Evolutionary conservation across 2,797 vertebrate species (phyloP), one percentile per base, ranked within the genome.

Genomic region (Artibeus lituratus): DNA sequence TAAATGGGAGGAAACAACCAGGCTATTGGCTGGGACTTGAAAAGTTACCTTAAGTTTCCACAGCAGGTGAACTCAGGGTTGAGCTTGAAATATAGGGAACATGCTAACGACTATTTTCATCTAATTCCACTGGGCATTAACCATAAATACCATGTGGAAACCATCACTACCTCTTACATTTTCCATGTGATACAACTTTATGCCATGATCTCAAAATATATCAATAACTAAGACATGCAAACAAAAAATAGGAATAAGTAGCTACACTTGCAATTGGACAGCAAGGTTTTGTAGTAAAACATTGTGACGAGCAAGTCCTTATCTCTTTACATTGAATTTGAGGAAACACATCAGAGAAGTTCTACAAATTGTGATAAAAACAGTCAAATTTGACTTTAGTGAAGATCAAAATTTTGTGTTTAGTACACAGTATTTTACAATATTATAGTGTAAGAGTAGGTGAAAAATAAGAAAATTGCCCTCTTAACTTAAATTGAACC

Each of bases 301-400:
- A 73, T 22, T 44, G 90, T 44, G 42, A 47, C 11, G 35, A 81
- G 37, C 84, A 84, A 80, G 12, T 44, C 22, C 22, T 69, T 90
- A 11, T 86, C 11, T 53, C 29, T 87, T 93, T 80, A 24, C 2
- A 24, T 37, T 69, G 44, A 90, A 18, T 59, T 16, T 19, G 39
- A 91, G 15, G 24, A 91, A 91, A 85, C 12, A 57, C 5, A 39
- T 78, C 24, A 92, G 51, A 82, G 47, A 82, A 44, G 6, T 90
- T 92, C 39, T 80, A 57, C 21, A 85, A 94, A 91, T 69, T 70
- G 35, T 89, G 39, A 42, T 72, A 26, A 84, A 93, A 88, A 82
- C n/a, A 89, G 26, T 86, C 21, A 51, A 62, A 51, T 42, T 74
- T 92, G 73, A 67, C 32, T 77, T 76, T 49, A 55, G 21, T 47